Evolutionary conservation across 92 coral and sea anemone species (phyloP).

Genomic region (Zoanthus solanderi): DNA sequence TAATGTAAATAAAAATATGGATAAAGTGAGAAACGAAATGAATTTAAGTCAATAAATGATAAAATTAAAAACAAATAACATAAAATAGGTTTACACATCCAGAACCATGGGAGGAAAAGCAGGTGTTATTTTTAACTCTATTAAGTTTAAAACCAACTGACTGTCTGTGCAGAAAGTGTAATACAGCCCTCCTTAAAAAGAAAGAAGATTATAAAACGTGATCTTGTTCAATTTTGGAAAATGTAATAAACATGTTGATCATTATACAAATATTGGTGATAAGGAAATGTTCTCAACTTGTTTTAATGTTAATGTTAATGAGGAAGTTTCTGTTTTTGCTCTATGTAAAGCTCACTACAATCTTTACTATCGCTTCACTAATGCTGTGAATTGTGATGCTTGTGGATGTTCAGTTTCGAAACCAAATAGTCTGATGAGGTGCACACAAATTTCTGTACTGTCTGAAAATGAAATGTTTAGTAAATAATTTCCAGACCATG

Average conservation of each 20-base stretch:
- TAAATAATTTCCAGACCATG: too few species aligned
- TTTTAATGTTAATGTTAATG: not conserved
- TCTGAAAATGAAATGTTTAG: too few species aligned
- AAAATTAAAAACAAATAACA: not conserved
- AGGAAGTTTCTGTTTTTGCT: not conserved
- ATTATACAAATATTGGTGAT: not conserved
- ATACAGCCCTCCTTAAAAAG: not conserved
- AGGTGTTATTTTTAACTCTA: not conserved
- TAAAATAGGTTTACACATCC: not conserved
- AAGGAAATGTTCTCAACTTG: not conserved
- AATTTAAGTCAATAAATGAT: not conserved
- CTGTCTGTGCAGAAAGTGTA: constrained; percentile 1
- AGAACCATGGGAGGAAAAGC: not conserved
- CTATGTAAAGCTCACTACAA: not conserved
- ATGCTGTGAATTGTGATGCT: not conserved
- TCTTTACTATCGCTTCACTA: not conserved
- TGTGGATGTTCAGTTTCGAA: not conserved
- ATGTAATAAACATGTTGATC: not conserved
- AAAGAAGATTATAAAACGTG: not conserved
- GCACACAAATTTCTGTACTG: too few species aligned
- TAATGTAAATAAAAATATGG: not conserved
- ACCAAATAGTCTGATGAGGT: not conserved
- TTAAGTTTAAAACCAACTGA: not conserved
- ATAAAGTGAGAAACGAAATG: not conserved
- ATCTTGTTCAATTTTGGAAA: not conserved